phyloP scores from a whole-genome alignment of 2,797 vertebrate species.

The Xenopus petersii region DNA sequence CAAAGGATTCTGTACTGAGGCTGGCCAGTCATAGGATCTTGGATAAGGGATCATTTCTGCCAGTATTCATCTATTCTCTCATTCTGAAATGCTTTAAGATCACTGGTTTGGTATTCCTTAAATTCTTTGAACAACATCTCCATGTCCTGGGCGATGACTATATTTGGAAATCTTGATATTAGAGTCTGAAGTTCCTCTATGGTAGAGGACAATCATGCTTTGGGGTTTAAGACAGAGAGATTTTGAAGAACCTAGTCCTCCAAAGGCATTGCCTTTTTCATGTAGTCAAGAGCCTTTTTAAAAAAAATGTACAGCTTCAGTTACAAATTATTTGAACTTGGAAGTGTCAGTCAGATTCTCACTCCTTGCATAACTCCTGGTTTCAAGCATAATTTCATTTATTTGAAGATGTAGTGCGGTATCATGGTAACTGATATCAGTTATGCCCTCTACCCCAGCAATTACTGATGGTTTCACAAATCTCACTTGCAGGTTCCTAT shows the following conservation, averaged over 20 bases:
- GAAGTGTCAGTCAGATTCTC: neutral
- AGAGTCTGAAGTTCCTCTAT: neutral
- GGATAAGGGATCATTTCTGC: neutral
- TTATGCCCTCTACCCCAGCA: neutral
- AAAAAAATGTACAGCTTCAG: neutral
- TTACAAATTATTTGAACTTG: too few species aligned
- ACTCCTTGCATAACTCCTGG: neutral
- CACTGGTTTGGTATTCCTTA: neutral
- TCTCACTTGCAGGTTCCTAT: neutral
- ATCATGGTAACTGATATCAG: neutral
- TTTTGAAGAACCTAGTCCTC: neutral
- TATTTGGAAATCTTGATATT: neutral
- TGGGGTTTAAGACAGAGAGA: neutral
- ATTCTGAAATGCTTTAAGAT: too few species aligned
- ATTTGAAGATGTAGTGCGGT: neutral
- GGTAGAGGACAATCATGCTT: neutral
- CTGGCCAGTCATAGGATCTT: too few species aligned
- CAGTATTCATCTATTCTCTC: neutral
- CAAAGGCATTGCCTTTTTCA: constrained; percentile 6
- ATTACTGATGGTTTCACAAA: neutral
- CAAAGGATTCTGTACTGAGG: too few species aligned
- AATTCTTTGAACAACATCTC: neutral
- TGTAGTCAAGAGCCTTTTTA: neutral
- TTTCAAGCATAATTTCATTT: neutral
- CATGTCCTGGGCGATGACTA: neutral